phyloP scores from a whole-genome alignment of 1,140 invertebrate genomes.

The Camponotus pennsylvanicus region DNA sequence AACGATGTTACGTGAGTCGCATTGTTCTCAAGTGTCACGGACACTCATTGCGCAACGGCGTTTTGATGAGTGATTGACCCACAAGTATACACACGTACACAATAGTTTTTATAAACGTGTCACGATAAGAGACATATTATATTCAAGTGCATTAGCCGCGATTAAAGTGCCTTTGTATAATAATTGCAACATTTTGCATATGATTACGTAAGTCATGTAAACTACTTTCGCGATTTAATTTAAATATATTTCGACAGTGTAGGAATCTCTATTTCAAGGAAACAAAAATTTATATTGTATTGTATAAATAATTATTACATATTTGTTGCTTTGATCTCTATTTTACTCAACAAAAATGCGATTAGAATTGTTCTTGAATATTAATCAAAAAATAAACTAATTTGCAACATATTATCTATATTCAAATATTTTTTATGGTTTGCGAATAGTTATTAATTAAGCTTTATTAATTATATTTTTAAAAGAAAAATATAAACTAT shows the following conservation, averaged over 20 bases:
- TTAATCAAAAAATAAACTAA: conserved; percentile 4
- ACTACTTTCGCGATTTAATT: conserved; percentile 34
- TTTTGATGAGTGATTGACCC: conserved; percentile 73
- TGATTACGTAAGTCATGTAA: conserved; percentile 31
- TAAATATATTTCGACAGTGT: background rate
- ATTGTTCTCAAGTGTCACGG: conserved; percentile 75
- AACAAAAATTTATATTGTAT: conserved; percentile 16
- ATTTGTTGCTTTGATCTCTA: background rate
- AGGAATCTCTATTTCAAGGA: background rate
- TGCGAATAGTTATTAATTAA: background rate
- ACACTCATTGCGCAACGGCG: conserved; percentile 53
- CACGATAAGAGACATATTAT: conserved; percentile 10
- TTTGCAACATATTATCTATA: background rate
- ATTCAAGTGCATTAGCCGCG: conserved; percentile 36
- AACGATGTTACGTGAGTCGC: conserved; percentile 69
- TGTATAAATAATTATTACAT: background rate
- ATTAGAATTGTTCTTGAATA: background rate
- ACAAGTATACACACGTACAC: conserved; percentile 13
- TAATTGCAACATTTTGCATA: conserved; percentile 49
- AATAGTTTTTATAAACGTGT: conserved; percentile 45
- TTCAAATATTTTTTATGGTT: too few relatives aligned
- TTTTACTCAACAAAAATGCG: conserved; percentile 3
- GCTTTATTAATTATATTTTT: background rate
- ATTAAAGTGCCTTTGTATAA: conserved; percentile 6
- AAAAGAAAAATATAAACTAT: background rate